Conservation (phyloP, 2,113 vertebrate genomes). For the Oncorhynchus kisutch region DNA sequence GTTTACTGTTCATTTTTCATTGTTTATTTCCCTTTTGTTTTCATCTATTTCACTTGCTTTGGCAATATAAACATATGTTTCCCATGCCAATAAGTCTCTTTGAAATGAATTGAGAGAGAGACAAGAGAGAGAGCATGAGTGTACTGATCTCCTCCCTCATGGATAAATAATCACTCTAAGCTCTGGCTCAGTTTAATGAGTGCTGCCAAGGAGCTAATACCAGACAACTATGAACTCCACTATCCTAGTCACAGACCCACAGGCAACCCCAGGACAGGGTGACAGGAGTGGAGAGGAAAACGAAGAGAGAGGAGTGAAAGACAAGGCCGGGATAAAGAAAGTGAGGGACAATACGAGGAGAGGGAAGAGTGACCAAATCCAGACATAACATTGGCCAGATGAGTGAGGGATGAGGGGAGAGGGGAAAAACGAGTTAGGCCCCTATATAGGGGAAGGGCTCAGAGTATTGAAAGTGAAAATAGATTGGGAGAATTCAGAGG, state of each 20-base stretch:
- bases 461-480: no score
- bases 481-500: neutral
- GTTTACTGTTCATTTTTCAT: no score
- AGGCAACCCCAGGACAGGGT: slow-evolving; percentile 26
- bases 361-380: neutral
- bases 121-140: neutral
- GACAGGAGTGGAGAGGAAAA: slow-evolving; percentile 29
- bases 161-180: slow-evolving; percentile 71
- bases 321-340: slow-evolving; percentile 46
- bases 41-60: no score
- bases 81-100: no score
- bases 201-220: slow-evolving; percentile 67
- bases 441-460: no score
- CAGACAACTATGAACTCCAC: slow-evolving; percentile 66
- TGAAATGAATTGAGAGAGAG: neutral
- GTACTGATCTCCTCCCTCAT: slow-evolving; percentile 50
- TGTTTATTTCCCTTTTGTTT: no score
- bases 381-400: neutral
- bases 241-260: slow-evolving; percentile 59
- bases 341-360: slow-evolving; percentile 22
- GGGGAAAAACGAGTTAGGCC: no score
- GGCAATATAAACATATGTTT: no score
- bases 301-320: slow-evolving; percentile 3
- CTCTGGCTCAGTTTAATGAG: slow-evolving; percentile 64
- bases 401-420: no score